Conservation (phyloP, 2,888 invertebrate genomes). For the Tiphia femorata region DNA sequence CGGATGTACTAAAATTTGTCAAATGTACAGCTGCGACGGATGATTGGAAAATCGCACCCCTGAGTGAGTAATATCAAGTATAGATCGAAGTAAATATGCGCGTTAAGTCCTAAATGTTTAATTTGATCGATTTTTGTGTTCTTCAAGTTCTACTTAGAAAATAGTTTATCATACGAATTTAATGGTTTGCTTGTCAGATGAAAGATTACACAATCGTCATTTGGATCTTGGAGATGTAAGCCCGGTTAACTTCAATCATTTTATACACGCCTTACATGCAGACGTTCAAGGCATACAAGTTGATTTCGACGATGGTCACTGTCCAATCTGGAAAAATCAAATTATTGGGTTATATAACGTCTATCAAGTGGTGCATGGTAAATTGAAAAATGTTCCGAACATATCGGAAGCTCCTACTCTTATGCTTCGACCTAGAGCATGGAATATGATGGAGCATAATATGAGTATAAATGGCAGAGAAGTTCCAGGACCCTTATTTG, state of each 20-base stretch:
- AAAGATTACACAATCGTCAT: conserved; percentile 67
- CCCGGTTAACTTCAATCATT: conserved; percentile 74
- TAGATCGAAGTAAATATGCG: too few species aligned
- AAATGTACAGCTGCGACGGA: too few species aligned
- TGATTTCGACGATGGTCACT: conserved; percentile 81
- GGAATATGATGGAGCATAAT: conserved; percentile 81
- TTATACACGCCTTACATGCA: conserved; percentile 71
- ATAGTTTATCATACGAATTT: conserved; percentile 1
- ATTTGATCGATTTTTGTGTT: too few species aligned
- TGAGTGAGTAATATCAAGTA: too few species aligned
- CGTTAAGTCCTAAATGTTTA: too few species aligned
- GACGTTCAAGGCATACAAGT: conserved; percentile 75
- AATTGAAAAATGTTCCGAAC: conserved; percentile 70
- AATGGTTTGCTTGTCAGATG: conserved; percentile 27
- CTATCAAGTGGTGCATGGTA: conserved; percentile 71
- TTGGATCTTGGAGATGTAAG: conserved; percentile 78
- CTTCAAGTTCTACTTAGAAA: conserved; percentile 4
- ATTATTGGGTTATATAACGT: conserved; percentile 76
- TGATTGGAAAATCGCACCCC: too few species aligned
- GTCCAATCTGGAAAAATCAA: conserved; percentile 80
- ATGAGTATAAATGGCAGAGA: conserved; percentile 74
- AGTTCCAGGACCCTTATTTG: conserved; percentile 77
- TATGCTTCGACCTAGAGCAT: conserved; percentile 79
- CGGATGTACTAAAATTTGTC: too few species aligned
- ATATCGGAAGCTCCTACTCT: conserved; percentile 74